A percentile compares a stretch with the other conserved stretches of the same genome.
Evolutionary conservation across 2,888 invertebrate genomes (phyloP).

Genomic region (Micoletzkya japonica): DNA sequence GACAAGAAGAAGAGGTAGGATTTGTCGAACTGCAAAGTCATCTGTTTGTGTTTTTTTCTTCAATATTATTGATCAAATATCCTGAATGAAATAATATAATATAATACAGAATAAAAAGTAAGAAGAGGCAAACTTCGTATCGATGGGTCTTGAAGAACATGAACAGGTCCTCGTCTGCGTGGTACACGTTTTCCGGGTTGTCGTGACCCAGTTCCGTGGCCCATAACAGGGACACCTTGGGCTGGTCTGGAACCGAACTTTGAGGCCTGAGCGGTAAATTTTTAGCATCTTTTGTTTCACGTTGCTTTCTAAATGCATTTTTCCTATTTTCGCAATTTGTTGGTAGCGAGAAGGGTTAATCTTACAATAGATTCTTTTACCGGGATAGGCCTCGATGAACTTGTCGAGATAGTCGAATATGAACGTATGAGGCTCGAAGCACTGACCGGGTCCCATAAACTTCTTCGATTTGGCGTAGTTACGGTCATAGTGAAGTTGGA

Average conservation of each 20-base stretch:
- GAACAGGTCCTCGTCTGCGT: constrained; percentile 42
- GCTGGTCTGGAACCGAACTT: constrained; percentile 29
- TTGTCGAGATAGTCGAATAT: constrained; percentile 41
- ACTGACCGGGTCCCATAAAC: constrained; percentile 16
- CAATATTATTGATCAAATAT: neutral
- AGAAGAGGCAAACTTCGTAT: constrained; percentile 22
- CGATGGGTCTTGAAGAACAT: constrained; percentile 38
- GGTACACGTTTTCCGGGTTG: constrained; percentile 36
- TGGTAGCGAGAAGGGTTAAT: too few species aligned
- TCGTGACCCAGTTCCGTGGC: constrained; percentile 42
- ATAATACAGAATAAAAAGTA: constrained; percentile 11
- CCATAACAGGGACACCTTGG: constrained; percentile 48
- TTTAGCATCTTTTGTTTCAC: neutral
- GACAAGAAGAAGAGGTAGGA: constrained; percentile 44
- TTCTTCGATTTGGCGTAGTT: neutral
- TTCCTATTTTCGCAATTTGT: too few species aligned
- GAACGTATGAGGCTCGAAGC: constrained; percentile 39
- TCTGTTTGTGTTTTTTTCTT: neutral
- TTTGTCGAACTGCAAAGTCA: constrained; percentile 40
- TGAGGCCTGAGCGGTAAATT: too few species aligned
- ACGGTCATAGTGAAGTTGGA: neutral
- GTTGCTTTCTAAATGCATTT: neutral
- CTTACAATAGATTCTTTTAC: neutral
- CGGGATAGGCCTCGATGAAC: constrained; percentile 42
- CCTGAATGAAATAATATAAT: neutral